These are phyloP conservation scores for Onychomys leucogaster DNA, from an alignment of 2,797 vertebrate genomes.

Conservation along the genomic window DNA sequence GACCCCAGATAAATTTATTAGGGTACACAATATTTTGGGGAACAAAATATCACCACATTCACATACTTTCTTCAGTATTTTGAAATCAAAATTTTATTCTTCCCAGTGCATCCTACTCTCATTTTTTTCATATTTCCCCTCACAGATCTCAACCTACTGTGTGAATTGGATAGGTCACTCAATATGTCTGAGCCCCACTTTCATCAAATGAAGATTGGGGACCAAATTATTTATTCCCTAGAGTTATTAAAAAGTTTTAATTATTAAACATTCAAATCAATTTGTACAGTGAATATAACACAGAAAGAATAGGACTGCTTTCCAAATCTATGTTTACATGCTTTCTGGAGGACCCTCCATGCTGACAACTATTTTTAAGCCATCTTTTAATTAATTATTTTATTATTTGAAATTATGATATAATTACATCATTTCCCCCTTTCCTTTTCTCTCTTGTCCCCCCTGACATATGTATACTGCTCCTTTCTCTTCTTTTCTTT, in stretches of 20 bases:
- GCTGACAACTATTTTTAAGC: neutral
- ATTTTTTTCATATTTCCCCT: neutral
- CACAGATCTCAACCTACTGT: neutral
- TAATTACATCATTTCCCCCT: neutral
- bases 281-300: neutral
- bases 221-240: neutral
- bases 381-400: neutral
- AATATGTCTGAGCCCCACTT: neutral
- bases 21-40: too few species aligned
- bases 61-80: neutral
- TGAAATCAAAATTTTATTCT: neutral
- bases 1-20: too few species aligned
- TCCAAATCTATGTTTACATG: neutral
- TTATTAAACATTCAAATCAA: neutral
- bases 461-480: neutral
- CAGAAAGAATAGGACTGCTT: neutral
- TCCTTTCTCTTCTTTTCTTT: neutral
- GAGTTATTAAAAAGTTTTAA: neutral
- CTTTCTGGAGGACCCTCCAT: neutral
- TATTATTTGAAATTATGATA: neutral
- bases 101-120: neutral
- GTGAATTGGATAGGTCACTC: neutral
- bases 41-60: too few species aligned
- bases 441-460: neutral
- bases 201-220: neutral